Evolutionary conservation across 2,888 invertebrate species (phyloP).

Genomic region (Byasa hedistus): DNA sequence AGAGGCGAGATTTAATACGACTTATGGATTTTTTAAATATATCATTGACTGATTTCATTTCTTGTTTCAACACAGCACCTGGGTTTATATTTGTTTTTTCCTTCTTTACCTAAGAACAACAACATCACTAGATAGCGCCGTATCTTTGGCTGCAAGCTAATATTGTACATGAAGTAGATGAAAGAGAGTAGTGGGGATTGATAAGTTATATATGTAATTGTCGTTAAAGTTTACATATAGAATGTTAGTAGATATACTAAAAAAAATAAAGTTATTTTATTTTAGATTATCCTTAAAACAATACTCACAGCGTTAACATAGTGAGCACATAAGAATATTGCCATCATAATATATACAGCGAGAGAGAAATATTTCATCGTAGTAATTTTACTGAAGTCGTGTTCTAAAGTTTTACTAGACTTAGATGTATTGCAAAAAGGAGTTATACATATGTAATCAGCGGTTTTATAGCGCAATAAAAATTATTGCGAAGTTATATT

Average conservation of each 20-base stretch:
- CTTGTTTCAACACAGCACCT: constrained; percentile 20
- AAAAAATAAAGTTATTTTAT: no score
- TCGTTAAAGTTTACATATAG: no score
- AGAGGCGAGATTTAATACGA: constrained; percentile 35
- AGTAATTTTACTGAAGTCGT: not conserved
- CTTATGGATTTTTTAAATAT: constrained; percentile 37
- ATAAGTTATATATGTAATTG: no score
- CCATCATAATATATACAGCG: constrained; percentile 29
- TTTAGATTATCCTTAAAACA: no score
- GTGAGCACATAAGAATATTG: constrained; percentile 36
- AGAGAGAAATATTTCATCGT: constrained; percentile 23
- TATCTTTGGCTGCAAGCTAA: not conserved
- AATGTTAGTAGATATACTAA: no score
- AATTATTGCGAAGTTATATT: no score
- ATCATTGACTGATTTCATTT: constrained; percentile 36
- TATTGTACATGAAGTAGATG: not conserved
- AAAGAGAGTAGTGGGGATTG: no score
- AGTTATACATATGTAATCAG: no score
- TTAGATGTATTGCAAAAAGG: no score
- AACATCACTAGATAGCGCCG: not conserved
- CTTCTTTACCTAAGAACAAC: constrained; percentile 30
- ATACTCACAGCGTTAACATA: constrained; percentile 51
- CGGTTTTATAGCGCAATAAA: no score
- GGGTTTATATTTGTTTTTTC: constrained; percentile 26
- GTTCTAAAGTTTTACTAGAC: no score